Evolutionary conservation across 35 echinoderm and acorn worm species (phyloP).

Genomic region (Stichopus chloronotus): DNA sequence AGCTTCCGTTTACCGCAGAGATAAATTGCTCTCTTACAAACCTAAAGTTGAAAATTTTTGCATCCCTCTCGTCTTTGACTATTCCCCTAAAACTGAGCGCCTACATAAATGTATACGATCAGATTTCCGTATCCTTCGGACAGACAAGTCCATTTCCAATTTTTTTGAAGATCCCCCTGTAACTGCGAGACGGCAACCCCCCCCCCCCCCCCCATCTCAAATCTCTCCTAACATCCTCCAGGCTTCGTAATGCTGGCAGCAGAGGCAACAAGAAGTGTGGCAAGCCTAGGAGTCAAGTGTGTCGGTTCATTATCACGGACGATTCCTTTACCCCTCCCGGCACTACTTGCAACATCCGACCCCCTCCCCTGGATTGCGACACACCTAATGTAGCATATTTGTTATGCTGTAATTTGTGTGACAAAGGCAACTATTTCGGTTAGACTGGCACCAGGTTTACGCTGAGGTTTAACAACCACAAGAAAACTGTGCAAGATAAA

Average conservation of each 20-base stretch:
- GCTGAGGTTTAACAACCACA: too few relatives aligned
- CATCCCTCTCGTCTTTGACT: too few relatives aligned
- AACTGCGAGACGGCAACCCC: too few relatives aligned
- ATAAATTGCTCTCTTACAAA: conserved; percentile 1
- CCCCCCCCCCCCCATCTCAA: background rate
- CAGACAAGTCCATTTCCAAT: too few relatives aligned
- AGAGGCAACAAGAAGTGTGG: background rate
- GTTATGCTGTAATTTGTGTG: background rate
- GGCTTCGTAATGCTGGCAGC: background rate
- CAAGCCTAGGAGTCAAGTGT: background rate
- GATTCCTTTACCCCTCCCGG: background rate
- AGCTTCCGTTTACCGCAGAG: background rate
- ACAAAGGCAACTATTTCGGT: background rate
- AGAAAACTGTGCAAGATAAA: too few relatives aligned
- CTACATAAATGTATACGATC: too few relatives aligned
- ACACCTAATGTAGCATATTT: background rate
- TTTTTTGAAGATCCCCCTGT: too few relatives aligned
- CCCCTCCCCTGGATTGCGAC: conserved; percentile 7
- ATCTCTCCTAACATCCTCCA: conserved; percentile 4
- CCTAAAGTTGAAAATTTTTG: background rate
- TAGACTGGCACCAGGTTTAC: background rate
- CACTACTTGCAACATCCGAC: background rate
- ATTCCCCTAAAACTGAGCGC: too few relatives aligned
- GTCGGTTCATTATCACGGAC: background rate
- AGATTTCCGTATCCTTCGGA: too few relatives aligned